phyloP scores from a whole-genome alignment of 2,888 invertebrate genomes.

The Chaitophorus viminalis region DNA sequence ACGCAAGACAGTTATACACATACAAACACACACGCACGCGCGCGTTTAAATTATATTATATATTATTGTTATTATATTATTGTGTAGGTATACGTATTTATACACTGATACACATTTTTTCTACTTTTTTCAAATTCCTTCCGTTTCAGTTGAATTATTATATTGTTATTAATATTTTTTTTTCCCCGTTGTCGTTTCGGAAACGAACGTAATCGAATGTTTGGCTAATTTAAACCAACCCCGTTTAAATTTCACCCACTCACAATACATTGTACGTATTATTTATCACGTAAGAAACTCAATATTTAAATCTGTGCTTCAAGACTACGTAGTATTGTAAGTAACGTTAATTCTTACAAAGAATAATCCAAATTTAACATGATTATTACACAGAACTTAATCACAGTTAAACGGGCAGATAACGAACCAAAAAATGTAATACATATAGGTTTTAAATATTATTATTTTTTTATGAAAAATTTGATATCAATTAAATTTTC shows the following conservation, averaged over 20 bases:
- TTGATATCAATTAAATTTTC: no score
- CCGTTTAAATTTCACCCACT: background rate
- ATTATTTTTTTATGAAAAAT: no score
- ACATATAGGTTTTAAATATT: no score
- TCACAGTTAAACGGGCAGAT: no score
- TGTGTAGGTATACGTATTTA: background rate
- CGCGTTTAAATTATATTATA: background rate
- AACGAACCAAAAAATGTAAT: no score
- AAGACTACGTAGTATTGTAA: no score
- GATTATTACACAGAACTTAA: no score
- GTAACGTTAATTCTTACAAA: no score
- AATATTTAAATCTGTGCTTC: background rate
- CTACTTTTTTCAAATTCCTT: background rate
- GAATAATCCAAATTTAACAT: no score
- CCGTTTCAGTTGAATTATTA: background rate
- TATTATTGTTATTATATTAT: conserved; percentile 13
- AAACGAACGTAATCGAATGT: background rate
- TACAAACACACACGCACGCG: background rate
- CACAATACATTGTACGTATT: background rate
- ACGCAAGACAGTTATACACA: conserved; percentile 29
- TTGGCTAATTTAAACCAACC: background rate
- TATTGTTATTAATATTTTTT: background rate
- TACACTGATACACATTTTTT: background rate
- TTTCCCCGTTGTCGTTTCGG: background rate
- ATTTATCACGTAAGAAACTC: background rate